Evolutionary conservation across 2,113 vertebrate genomes (phyloP), one percentile per base, ranked within the genome.

Genomic region (Xiphophorus maculatus): DNA sequence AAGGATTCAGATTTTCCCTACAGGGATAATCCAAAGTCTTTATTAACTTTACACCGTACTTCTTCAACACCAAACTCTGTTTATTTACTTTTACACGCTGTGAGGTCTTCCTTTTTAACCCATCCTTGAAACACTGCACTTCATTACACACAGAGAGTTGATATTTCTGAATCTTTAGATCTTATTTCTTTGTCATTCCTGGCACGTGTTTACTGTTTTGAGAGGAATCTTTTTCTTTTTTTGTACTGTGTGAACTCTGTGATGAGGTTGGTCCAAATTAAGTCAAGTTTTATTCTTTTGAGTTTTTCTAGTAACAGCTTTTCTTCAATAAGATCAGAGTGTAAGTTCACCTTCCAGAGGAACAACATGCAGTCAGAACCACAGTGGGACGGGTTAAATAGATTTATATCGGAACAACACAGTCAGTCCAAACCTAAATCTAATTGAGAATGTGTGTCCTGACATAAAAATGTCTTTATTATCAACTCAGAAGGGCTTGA

Each of bases 1-100:
- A 75, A 60, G n/a, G 69, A 76, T 64, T 74, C 65, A 66, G 73
- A 63, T 85, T 80, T 44, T 58, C 77, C 74, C 76, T 27, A 27
- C 61, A 42, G 67, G 58, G 66, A 73, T 71, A 80, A 25, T 30
- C 22, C 27, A 76, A 83, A 84, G 75, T 86, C 88, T 79, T 29
- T 40, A 28, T 78, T 25, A 79, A 82, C 63, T 87, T 84, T 63
- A 69, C 5, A 14, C 54, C 51, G 32, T 33, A 83, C 68, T 74
- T 89, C 63, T 66, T 75, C 28, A 71, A 54, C 64, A 61, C 62
- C 69, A 12, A 69, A 35, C 30, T 48, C 13, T 33, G 25, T 29
- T 13, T 35, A 27, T 81, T 83, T 71, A 37, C 42, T 79, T 72
- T 73, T 14, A 3, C 14, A 0, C 22, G 5, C 42, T 70, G 4